These are phyloP conservation scores for Diarsia mendica DNA, from an alignment of 2,888 invertebrate species.

Conservation along the genomic window DNA sequence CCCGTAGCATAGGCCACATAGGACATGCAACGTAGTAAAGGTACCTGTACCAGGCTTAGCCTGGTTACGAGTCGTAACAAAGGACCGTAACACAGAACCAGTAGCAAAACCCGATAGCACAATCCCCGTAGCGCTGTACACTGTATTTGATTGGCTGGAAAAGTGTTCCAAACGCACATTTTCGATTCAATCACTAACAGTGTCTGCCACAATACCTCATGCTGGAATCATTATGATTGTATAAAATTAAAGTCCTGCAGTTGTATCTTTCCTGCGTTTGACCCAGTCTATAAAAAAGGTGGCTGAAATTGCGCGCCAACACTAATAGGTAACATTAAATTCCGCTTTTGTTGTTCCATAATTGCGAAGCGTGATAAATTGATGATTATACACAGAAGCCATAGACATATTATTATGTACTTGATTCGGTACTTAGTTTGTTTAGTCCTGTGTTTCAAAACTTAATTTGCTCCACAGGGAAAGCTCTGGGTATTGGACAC, in stretches of 20 bases:
- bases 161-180: not conserved
- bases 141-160: not conserved
- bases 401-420: not conserved
- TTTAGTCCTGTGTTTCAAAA: not conserved
- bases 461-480: slow-evolving; percentile 81
- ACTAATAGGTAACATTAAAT: slow-evolving; percentile 12
- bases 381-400: slow-evolving; percentile 14
- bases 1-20: not conserved
- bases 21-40: too few species aligned
- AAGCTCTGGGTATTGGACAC: slow-evolving; percentile 93
- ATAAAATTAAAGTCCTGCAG: not conserved
- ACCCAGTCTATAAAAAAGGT: not conserved
- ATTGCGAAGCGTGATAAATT: slow-evolving; percentile 30
- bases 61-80: not conserved
- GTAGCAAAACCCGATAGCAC: not conserved
- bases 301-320: not conserved
- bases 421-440: not conserved
- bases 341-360: slow-evolving; percentile 16
- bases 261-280: not conserved
- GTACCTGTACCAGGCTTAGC: too few species aligned
- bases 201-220: not conserved
- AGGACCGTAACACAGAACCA: not conserved
- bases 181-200: not conserved
- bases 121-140: not conserved
- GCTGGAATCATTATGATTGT: not conserved